Conservation (phyloP, 2,888 invertebrate species). For the Pristionchus japonicus region DNA sequence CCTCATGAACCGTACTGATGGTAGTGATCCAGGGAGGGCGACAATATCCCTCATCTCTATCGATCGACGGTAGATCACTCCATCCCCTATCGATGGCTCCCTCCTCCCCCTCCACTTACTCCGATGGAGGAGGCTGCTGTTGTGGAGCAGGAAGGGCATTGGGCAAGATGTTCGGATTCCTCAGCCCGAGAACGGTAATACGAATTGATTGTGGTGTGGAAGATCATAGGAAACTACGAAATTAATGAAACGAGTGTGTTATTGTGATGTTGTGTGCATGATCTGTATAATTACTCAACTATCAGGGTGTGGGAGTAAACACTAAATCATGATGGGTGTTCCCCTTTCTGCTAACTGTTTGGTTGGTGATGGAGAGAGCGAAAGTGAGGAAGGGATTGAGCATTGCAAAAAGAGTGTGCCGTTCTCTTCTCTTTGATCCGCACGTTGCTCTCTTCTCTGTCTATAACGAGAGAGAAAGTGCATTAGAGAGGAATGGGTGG, state of each 20-base stretch:
- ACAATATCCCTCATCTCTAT: slow-evolving; percentile 10
- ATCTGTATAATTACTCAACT: background rate
- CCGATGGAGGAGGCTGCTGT: slow-evolving; percentile 16
- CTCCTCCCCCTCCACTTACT: background rate
- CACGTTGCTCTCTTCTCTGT: background rate
- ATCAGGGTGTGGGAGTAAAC: background rate
- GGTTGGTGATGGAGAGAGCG: too few species aligned
- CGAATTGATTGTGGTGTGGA: background rate
- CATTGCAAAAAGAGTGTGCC: background rate
- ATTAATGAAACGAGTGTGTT: too few species aligned
- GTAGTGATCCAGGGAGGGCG: background rate
- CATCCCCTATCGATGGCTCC: background rate
- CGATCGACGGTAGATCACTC: slow-evolving; percentile 5
- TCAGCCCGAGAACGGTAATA: slow-evolving; percentile 30
- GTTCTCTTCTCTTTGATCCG: background rate
- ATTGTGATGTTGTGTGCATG: background rate
- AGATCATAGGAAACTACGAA: too few species aligned
- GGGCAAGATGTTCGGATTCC: slow-evolving; percentile 40
- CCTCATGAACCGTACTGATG: background rate
- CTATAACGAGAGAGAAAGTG: slow-evolving; percentile 4
- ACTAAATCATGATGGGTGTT: background rate
- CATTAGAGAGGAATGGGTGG: background rate
- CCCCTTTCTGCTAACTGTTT: background rate
- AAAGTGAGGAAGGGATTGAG: background rate
- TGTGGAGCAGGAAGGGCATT: slow-evolving; percentile 35